Evolutionary conservation across 2,888 invertebrate genomes (phyloP).

Genomic region (Drosophila putrida): DNA sequence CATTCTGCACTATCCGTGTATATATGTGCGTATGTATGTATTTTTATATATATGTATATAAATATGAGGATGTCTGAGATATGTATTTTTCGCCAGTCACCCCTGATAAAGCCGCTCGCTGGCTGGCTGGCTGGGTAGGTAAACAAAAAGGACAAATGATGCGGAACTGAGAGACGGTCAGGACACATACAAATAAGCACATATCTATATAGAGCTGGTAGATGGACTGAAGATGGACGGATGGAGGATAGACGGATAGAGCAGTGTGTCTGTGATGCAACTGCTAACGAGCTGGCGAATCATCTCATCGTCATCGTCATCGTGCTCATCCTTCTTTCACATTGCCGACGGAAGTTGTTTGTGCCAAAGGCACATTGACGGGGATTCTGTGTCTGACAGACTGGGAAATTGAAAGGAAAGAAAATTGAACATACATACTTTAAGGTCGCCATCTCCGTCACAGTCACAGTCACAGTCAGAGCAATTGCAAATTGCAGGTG

Average conservation of each 20-base stretch:
- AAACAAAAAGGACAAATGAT: conserved; percentile 56
- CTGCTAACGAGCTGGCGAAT: conserved; percentile 57
- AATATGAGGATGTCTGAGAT: neutral
- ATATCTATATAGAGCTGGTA: neutral
- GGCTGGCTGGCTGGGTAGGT: conserved; percentile 33
- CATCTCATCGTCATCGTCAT: neutral
- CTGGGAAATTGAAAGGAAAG: conserved; percentile 67
- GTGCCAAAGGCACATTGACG: conserved; percentile 54
- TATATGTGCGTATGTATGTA: neutral
- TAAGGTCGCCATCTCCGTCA: conserved; percentile 25
- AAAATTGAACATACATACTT: conserved; percentile 67
- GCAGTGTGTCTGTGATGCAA: conserved; percentile 58
- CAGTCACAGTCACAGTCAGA: conserved; percentile 7
- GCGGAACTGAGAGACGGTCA: conserved; percentile 31
- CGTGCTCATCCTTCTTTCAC: conserved; percentile 15
- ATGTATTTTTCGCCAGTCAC: conserved; percentile 28
- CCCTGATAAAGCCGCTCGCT: conserved; percentile 12
- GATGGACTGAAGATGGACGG: neutral
- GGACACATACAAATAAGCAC: conserved; percentile 14
- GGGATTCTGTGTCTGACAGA: conserved; percentile 51
- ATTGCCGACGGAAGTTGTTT: conserved; percentile 57
- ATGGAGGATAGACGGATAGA: neutral
- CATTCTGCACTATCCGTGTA: neutral
- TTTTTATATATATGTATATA: neutral
- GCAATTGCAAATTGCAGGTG: conserved; percentile 44